phyloP scores from a whole-genome alignment of 2,888 invertebrate genomes.

The Cactoblastis cactorum region DNA sequence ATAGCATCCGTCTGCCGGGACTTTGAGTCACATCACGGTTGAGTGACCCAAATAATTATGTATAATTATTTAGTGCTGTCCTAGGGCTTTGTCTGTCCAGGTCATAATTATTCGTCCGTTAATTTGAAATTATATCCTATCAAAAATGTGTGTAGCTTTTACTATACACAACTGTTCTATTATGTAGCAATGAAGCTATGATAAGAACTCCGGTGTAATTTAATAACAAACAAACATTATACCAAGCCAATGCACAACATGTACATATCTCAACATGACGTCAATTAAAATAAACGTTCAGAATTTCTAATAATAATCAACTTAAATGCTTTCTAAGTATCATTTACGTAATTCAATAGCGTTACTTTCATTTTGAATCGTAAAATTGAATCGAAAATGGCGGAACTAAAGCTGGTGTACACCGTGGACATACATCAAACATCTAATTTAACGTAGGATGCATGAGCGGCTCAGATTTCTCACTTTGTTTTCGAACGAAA shows the following conservation, averaged over 20 bases:
- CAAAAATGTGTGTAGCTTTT: too few relatives aligned
- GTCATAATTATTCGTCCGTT: too few relatives aligned
- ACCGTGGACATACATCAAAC: conserved; percentile 19
- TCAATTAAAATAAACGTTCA: not conserved
- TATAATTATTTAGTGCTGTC: too few relatives aligned
- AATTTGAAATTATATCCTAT: too few relatives aligned
- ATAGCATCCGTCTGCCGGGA: not conserved
- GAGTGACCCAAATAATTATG: not conserved
- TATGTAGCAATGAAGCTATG: not conserved
- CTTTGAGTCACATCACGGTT: not conserved
- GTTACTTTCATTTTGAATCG: conserved; percentile 8
- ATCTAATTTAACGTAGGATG: conserved; percentile 35
- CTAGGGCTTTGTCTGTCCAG: too few relatives aligned
- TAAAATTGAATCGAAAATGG: not conserved
- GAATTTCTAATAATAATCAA: conserved; percentile 2
- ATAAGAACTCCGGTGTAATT: too few relatives aligned
- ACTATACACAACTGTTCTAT: too few relatives aligned
- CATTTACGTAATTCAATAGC: conserved; percentile 1
- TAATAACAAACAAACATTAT: not conserved
- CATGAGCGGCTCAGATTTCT: conserved; percentile 50
- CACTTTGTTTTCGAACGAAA: conserved; percentile 55
- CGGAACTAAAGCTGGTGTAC: conserved; percentile 1
- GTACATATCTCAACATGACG: not conserved
- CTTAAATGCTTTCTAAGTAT: conserved; percentile 15
- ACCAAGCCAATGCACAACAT: not conserved